Conservation (phyloP, 2,888 invertebrate species). For the Eupelmus urozonus region DNA sequence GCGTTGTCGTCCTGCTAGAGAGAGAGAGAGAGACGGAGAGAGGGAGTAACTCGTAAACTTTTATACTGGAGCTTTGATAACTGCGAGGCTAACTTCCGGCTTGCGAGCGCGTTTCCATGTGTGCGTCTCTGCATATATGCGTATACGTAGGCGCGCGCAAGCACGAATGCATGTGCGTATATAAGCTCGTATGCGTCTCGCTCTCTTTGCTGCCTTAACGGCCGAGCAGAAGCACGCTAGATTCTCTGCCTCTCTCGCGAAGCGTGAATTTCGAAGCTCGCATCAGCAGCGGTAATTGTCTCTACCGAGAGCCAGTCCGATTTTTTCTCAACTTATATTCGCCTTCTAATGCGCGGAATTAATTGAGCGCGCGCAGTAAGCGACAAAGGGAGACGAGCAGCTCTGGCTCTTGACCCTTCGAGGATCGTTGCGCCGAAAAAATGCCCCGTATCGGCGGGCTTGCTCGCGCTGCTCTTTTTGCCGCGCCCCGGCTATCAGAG, state of each 20-base stretch:
- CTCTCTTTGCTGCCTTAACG: conserved; percentile 47
- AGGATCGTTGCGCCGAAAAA: not conserved
- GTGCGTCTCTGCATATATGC: not conserved
- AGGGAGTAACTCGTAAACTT: conserved; percentile 71
- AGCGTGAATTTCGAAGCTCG: conserved; percentile 47
- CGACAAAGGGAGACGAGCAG: not conserved
- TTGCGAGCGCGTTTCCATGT: conserved; percentile 53
- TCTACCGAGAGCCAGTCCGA: too few species aligned
- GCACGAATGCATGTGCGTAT: too few species aligned
- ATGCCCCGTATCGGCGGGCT: too few species aligned
- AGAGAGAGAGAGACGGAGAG: not conserved
- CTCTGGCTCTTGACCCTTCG: not conserved
- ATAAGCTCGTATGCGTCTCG: conserved; percentile 25
- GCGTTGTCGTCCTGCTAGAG: conserved; percentile 22
- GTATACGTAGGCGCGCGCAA: not conserved
- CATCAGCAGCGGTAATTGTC: conserved; percentile 29
- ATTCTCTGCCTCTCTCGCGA: conserved; percentile 38
- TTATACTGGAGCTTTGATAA: conserved; percentile 72
- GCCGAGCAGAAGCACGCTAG: conserved; percentile 39
- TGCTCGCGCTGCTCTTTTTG: too few species aligned
- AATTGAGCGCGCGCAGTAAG: conserved; percentile 8
- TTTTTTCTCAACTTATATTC: not conserved
- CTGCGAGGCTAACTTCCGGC: conserved; percentile 73
- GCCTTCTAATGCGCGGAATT: conserved; percentile 7
- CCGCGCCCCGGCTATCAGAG: too few species aligned